Evolutionary conservation across 2,113 vertebrate species (phyloP).

Genomic region (Mesitornis unicolor): DNA sequence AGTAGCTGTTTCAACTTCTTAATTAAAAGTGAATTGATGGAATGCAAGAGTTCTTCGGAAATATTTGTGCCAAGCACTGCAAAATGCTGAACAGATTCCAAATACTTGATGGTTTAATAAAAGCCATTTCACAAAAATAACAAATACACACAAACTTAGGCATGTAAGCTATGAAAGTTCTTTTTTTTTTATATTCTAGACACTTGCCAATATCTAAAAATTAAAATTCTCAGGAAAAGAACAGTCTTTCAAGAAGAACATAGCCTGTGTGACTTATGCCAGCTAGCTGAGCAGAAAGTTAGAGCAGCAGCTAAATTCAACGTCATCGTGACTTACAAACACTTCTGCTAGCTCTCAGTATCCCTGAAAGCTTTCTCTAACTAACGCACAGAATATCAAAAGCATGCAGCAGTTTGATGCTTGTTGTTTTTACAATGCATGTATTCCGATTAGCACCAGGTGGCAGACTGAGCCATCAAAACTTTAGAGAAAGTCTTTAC

Average conservation of each 20-base stretch:
- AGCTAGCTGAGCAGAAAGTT: neutral
- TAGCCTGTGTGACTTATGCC: rapidly evolving
- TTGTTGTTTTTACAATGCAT: neutral
- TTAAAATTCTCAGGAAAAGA: neutral
- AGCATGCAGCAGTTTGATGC: rapidly evolving
- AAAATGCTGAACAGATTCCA: neutral
- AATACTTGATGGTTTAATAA: neutral
- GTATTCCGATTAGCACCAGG: constrained; percentile 35
- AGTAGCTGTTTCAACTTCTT: neutral
- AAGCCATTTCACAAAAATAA: neutral
- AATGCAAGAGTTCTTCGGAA: neutral
- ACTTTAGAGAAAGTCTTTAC: neutral
- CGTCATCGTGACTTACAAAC: neutral
- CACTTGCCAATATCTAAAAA: neutral
- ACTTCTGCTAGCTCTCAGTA: neutral
- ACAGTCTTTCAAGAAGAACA: neutral
- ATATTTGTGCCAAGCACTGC: neutral
- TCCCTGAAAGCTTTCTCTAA: neutral
- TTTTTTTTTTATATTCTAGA: neutral
- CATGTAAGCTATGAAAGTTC: neutral
- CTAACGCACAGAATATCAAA: rapidly evolving
- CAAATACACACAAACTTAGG: rapidly evolving
- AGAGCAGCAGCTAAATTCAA: neutral
- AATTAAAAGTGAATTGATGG: neutral
- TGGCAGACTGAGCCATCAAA: constrained; percentile 40